Percentiles rank a stretch among this genome's conserved stretches.
phyloP scores from a whole-genome alignment of 2,888 invertebrate genomes.

The Ypsolopha scabrella region DNA sequence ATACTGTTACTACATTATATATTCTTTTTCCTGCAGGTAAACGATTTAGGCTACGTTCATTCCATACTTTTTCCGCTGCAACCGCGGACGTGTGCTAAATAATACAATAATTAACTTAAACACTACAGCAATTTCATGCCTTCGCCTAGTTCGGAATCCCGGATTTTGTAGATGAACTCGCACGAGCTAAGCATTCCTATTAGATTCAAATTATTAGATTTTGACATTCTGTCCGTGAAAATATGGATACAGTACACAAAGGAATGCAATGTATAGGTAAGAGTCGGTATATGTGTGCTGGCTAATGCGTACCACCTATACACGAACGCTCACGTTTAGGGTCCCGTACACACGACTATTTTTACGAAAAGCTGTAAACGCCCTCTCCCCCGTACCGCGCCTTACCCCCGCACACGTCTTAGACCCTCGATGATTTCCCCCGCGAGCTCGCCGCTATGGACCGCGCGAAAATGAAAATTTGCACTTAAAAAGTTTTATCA shows the following conservation, averaged over 20 bases:
- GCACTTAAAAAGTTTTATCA: constrained; percentile 6
- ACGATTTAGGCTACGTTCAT: too few relatives aligned
- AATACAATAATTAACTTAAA: too few relatives aligned
- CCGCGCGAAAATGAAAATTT: constrained; percentile 4
- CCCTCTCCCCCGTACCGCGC: constrained; percentile 13
- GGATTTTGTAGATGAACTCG: too few relatives aligned
- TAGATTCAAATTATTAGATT: too few relatives aligned
- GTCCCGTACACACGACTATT: constrained; percentile 21
- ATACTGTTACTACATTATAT: too few relatives aligned
- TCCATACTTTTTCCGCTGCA: too few relatives aligned
- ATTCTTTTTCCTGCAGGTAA: too few relatives aligned
- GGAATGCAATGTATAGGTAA: not conserved
- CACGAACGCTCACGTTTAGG: constrained; percentile 22
- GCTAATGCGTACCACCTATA: constrained; percentile 15
- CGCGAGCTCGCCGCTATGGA: constrained; percentile 5
- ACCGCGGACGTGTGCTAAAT: too few relatives aligned
- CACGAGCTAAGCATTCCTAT: too few relatives aligned
- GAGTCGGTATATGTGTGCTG: not conserved
- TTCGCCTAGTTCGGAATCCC: too few relatives aligned
- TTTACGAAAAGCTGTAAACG: constrained; percentile 23
- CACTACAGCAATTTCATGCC: too few relatives aligned
- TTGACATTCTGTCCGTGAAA: not conserved
- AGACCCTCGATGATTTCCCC: constrained; percentile 41
- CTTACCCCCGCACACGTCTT: not conserved
- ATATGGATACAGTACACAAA: constrained; percentile 8